Conservation (phyloP, 2,888 invertebrate genomes). For the Hybos culiciformis region DNA sequence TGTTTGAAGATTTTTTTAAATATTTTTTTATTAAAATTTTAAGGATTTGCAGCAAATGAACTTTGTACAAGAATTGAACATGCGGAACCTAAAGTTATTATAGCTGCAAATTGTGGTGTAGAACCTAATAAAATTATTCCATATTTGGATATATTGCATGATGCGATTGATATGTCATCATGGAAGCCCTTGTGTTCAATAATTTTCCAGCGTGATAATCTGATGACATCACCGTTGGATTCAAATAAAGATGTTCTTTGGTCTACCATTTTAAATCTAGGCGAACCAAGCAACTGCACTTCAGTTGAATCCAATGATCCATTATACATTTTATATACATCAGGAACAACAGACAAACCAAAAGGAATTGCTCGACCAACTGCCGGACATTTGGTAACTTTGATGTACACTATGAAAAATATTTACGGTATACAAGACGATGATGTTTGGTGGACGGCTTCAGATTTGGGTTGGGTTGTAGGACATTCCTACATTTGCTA, state of each 20-base stretch:
- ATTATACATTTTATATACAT: constrained; percentile 83
- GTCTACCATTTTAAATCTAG: constrained; percentile 49
- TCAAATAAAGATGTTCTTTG: constrained; percentile 59
- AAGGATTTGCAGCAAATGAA: constrained; percentile 82
- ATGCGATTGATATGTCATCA: constrained; percentile 55
- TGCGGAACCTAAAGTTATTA: constrained; percentile 73
- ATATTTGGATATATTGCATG: constrained; percentile 33
- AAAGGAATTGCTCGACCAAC: constrained; percentile 78
- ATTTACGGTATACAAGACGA: constrained; percentile 70
- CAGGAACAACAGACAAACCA: constrained; percentile 60
- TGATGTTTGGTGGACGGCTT: constrained; percentile 82
- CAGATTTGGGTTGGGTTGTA: constrained; percentile 69
- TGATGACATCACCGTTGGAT: constrained; percentile 49
- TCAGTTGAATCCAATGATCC: constrained; percentile 82
- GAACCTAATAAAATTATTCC: constrained; percentile 71
- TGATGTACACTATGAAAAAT: constrained; percentile 72
- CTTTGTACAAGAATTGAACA: constrained; percentile 76
- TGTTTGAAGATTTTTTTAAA: too few relatives aligned
- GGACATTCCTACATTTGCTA: constrained; percentile 93
- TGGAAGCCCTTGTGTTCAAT: constrained; percentile 68
- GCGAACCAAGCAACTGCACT: constrained; percentile 65
- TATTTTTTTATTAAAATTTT: too few relatives aligned
- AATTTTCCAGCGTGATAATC: constrained; percentile 62
- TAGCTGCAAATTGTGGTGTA: constrained; percentile 81
- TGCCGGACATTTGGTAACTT: constrained; percentile 74